Evolutionary conservation across 92 coral and sea anemone species (phyloP).

Genomic region (Umimayanthus chanpuru): DNA sequence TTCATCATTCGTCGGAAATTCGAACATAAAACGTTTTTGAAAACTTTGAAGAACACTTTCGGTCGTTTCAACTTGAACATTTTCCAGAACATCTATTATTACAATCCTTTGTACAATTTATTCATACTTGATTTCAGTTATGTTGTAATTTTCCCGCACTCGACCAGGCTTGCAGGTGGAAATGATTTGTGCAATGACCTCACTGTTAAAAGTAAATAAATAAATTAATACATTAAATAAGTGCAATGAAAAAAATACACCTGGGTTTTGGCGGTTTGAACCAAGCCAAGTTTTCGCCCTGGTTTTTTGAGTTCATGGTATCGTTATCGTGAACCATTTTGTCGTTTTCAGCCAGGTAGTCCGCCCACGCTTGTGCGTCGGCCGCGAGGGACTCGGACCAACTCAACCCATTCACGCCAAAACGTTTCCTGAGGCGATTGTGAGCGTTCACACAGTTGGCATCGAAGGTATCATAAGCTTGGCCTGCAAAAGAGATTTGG

Average conservation of each 20-base stretch:
- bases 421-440: neutral
- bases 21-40: too few species aligned
- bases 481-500: neutral
- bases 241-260: neutral
- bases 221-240: too few species aligned
- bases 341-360: constrained; percentile 73
- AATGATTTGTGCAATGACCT: too few species aligned
- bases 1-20: too few species aligned
- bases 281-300: constrained; percentile 92
- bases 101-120: too few species aligned
- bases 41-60: too few species aligned
- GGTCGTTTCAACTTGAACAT: too few species aligned
- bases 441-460: constrained; percentile 2
- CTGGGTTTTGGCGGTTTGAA: constrained; percentile 78
- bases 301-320: constrained; percentile 54
- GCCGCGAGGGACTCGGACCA: constrained; percentile 86
- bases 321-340: constrained; percentile 72
- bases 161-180: too few species aligned
- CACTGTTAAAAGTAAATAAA: too few species aligned
- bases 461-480: neutral
- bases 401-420: constrained; percentile 65
- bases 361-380: constrained; percentile 94
- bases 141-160: too few species aligned
- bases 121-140: too few species aligned
- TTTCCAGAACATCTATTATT: too few species aligned